Evolutionary conservation across 2,797 vertebrate genomes (phyloP).

Genomic region (Fistularia commersonii): DNA sequence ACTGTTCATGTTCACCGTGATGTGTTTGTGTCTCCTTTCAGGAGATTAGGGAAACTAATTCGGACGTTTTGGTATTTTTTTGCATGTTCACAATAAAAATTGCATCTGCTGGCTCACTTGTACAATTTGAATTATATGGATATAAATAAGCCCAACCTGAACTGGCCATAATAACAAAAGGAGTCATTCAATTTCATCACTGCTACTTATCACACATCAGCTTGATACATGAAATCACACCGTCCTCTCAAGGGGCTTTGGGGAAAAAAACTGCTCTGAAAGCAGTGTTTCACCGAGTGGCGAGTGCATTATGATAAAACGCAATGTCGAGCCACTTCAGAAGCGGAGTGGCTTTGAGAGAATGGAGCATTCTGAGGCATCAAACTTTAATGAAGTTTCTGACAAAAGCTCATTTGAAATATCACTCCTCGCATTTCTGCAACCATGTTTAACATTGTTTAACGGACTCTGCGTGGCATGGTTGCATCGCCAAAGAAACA

Average conservation of each 20-base stretch:
- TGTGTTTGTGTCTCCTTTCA: conserved; percentile 19
- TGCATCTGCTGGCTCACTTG: too few species aligned
- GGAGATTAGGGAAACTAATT: conserved; percentile 9
- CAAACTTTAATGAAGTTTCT: conserved; percentile 34
- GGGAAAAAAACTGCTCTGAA: background rate
- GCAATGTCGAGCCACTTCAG: conserved; percentile 26
- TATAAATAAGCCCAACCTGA: too few species aligned
- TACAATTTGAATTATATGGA: too few species aligned
- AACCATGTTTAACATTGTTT: background rate
- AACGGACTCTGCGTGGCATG: too few species aligned
- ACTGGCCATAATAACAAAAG: too few species aligned
- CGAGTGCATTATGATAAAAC: conserved; percentile 32
- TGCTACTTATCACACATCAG: too few species aligned
- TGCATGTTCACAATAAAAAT: too few species aligned
- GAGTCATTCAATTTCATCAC: too few species aligned
- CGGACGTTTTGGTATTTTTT: too few species aligned
- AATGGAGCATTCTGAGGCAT: conserved; percentile 32
- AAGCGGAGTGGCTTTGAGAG: conserved; percentile 20
- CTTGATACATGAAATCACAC: too few species aligned
- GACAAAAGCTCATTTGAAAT: conserved; percentile 26
- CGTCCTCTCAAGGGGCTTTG: too few species aligned
- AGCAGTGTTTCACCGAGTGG: conserved; percentile 11
- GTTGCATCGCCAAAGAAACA: too few species aligned
- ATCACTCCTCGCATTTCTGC: background rate
- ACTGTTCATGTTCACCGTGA: conserved; percentile 20